These are phyloP conservation scores for Meloe dianella DNA, from an alignment of 2,888 invertebrate species.

Conservation along the genomic window DNA sequence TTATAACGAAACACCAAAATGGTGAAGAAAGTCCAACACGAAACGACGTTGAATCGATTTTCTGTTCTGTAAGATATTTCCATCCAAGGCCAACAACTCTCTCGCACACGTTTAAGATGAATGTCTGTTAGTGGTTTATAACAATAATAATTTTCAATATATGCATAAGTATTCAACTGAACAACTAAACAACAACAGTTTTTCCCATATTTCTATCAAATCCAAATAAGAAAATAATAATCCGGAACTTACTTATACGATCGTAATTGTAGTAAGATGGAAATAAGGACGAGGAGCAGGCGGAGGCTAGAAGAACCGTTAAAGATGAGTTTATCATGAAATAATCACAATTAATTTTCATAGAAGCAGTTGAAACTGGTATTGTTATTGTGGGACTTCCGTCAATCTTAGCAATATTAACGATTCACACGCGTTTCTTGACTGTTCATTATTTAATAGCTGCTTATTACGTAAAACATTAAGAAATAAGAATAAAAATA, in stretches of 20 bases:
- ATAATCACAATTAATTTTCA: slow-evolving; percentile 8
- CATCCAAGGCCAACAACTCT: slow-evolving; percentile 40
- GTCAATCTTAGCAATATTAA: slow-evolving; percentile 4
- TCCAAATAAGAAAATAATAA: neutral
- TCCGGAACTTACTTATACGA: neutral
- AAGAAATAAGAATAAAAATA: neutral
- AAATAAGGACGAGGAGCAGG: neutral
- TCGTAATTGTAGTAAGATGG: neutral
- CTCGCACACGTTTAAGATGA: slow-evolving; percentile 36
- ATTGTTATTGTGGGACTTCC: slow-evolving; percentile 22
- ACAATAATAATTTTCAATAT: slow-evolving; percentile 10
- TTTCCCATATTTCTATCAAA: neutral
- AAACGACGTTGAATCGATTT: neutral
- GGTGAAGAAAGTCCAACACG: neutral
- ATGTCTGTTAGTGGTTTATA: slow-evolving; percentile 27
- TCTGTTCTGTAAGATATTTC: slow-evolving; percentile 4
- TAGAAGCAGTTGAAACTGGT: neutral
- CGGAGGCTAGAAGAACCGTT: neutral
- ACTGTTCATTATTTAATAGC: slow-evolving; percentile 15
- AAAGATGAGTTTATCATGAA: neutral
- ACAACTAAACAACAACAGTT: neutral
- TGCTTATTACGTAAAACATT: slow-evolving; percentile 12
- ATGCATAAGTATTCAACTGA: slow-evolving; percentile 4
- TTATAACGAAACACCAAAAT: neutral
- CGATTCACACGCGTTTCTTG: slow-evolving; percentile 29